Evolutionary conservation across 2,888 invertebrate species (phyloP).

Genomic region (Chalcosyrphus nemorum): DNA sequence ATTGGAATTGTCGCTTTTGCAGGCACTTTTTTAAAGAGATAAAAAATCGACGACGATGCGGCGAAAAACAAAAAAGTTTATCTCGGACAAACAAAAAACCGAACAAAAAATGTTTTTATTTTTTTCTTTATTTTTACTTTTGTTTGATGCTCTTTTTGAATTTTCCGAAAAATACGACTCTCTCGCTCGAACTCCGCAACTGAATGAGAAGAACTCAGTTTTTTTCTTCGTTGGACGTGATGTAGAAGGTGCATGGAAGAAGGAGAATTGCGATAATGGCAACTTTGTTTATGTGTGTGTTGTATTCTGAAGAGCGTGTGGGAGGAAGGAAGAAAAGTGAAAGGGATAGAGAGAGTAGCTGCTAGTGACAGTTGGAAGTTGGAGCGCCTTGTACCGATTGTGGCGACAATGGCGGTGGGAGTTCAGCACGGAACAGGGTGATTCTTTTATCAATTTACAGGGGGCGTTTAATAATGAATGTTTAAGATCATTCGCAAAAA

Average conservation of each 20-base stretch:
- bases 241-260: constrained; percentile 32
- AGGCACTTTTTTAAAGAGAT: constrained; percentile 30
- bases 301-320: background rate
- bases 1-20: background rate
- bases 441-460: too few relatives aligned
- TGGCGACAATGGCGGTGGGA: constrained; percentile 1
- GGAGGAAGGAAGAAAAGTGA: constrained; percentile 17
- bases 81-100: constrained; percentile 56
- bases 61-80: background rate
- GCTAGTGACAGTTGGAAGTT: constrained; percentile 4
- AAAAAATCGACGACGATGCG: background rate
- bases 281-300: background rate
- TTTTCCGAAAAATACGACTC: constrained; percentile 62
- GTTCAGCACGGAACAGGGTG: constrained; percentile 5
- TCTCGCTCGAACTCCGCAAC: constrained; percentile 68
- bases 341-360: constrained; percentile 13
- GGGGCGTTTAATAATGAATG: too few relatives aligned
- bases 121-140: constrained; percentile 18
- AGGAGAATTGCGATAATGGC: constrained; percentile 7
- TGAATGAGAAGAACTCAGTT: constrained; percentile 50
- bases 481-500: too few relatives aligned
- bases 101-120: constrained; percentile 41
- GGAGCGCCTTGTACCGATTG: constrained; percentile 6
- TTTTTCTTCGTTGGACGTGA: constrained; percentile 21
- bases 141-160: constrained; percentile 58